These are phyloP conservation scores for Drosophila virilis DNA, from an alignment of 1,140 invertebrate genomes.

Conservation along the genomic window DNA sequence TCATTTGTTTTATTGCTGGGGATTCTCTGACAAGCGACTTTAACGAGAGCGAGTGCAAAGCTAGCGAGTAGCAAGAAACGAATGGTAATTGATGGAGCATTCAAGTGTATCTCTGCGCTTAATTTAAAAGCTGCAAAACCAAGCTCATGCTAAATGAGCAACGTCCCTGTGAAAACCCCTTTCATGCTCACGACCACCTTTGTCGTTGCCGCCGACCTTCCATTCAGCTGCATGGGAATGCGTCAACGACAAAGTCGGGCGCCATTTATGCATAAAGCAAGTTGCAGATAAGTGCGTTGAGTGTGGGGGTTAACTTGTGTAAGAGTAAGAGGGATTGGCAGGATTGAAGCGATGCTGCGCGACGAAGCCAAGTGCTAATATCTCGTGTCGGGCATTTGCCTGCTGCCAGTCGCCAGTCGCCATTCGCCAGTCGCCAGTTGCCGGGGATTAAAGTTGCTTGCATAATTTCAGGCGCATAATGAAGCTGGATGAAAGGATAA, in stretches of 20 bases:
- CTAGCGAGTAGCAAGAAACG: conserved; percentile 19
- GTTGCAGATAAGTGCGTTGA: conserved; percentile 54
- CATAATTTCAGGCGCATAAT: conserved; percentile 71
- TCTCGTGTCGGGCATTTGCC: conserved; percentile 35
- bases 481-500: conserved; percentile 24
- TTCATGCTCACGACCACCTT: no score
- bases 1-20: no score
- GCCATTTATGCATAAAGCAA: conserved; percentile 73
- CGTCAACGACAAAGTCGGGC: conserved; percentile 49
- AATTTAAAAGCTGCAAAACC: conserved; percentile 18
- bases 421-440: conserved; percentile 40
- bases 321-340: background rate
- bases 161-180: background rate
- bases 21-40: no score
- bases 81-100: conserved; percentile 29
- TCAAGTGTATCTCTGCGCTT: conserved; percentile 6
- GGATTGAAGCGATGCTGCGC: no score
- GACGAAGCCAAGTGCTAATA: conserved; percentile 41
- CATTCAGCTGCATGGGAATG: conserved; percentile 2
- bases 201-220: no score
- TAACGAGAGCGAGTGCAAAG: background rate
- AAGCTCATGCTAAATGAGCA: conserved; percentile 31
- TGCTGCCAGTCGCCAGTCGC: conserved; percentile 14
- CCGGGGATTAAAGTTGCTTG: conserved; percentile 71
- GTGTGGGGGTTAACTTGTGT: background rate